These are phyloP conservation scores for Cheirogaleus major DNA, from an alignment of 2,797 vertebrate species.

Conservation along the genomic window DNA sequence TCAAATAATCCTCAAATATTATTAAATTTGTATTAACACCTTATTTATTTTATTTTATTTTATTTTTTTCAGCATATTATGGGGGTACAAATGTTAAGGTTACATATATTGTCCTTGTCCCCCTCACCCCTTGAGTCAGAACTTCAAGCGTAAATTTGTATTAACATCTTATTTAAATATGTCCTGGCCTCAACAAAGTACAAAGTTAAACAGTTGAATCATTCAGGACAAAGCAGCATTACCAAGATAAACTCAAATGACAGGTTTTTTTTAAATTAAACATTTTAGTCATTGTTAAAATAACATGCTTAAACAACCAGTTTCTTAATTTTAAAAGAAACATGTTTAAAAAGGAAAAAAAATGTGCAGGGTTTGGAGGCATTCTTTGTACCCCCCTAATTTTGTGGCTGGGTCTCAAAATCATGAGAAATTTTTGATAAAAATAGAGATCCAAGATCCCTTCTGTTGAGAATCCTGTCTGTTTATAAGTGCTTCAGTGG, in stretches of 20 bases:
- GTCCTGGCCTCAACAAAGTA: neutral
- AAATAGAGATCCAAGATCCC: neutral
- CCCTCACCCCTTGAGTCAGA: too few species aligned
- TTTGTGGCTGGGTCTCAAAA: neutral
- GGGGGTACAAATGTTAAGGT: too few species aligned
- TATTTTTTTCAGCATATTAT: too few species aligned
- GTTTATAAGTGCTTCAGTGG: neutral
- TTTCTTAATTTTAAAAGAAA: neutral
- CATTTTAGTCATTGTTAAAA: neutral
- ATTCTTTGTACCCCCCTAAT: neutral
- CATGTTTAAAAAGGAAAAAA: neutral
- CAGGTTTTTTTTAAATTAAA: neutral
- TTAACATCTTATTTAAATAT: neutral
- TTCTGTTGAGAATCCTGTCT: neutral
- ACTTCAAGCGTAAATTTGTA: neutral
- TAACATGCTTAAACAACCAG: neutral
- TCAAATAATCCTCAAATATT: neutral
- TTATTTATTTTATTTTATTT: too few species aligned
- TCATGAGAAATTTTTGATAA: neutral
- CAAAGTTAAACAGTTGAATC: neutral
- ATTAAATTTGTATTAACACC: neutral
- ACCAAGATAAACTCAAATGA: neutral
- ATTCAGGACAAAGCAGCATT: neutral
- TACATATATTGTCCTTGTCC: too few species aligned
- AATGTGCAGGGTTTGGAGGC: neutral